Base-by-base conservation (phyloP, 1,140 invertebrate genomes). In the Acromyrmex heyeri region DNA sequence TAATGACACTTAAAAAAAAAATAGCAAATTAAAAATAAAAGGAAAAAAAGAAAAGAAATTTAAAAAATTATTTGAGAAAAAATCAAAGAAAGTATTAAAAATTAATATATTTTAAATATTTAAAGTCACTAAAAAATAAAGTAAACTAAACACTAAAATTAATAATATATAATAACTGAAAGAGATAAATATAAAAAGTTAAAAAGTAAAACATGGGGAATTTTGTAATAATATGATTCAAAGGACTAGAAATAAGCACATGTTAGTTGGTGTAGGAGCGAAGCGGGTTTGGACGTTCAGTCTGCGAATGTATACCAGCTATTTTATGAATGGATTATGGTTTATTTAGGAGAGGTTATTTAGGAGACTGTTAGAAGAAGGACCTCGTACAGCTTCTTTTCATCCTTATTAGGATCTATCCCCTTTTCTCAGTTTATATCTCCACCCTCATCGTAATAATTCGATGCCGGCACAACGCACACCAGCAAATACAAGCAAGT, bases 301-400 rank as follows among this genome's bases (percentile, higher is more conserved):
- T 70, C 21, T 55, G 34, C 12, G 34, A 21, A 81, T 81, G 69
- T 70, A 81, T 81, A 30, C 30, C 44, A 70, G 78, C 34, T 7
- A 70, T 70, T 81, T 81, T 8, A 81, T 10, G 53, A 53, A 5
- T 55, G 44, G 14, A 38, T 81, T 81, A 57, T 8, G 21, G 16
- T 57, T 81, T 81, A 81, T 81, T 81, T 81, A 81, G 21, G 10
- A 59, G 2, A 81, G 21, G 21, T 81, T 81, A 81, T 81, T 81
- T 81, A 81, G 21, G 10, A 59, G 2, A 81, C 44, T 14, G 3
- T n/a, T 27, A 34, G 2, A 67, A 53, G 8, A 67, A 79, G 27
- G n/a, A 38, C 10, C 48, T 6, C 14, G 0, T 7, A 2, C 14
- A 21, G 44, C 38, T 61, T 75, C 38, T 48, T 75, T 50, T 21